Conservation (phyloP, 2,113 vertebrate species). For the Scytalopus superciliaris region DNA sequence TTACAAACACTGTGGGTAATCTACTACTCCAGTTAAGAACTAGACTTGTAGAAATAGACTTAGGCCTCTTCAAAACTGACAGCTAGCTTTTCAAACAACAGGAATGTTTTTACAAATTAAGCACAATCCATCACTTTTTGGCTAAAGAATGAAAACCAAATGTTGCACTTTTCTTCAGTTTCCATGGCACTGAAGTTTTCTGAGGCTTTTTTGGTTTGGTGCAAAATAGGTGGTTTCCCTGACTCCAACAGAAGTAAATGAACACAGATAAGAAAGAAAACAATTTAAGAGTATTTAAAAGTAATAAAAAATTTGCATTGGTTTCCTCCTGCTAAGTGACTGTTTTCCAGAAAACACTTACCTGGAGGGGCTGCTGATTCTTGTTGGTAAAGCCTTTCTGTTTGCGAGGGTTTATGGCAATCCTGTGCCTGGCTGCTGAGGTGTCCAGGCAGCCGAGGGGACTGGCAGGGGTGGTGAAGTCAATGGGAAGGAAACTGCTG, state of each 20-base stretch:
- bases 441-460: conserved; percentile 81
- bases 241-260: neutral
- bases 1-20: neutral
- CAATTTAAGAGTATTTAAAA: neutral
- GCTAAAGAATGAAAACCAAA: neutral
- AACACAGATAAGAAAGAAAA: neutral
- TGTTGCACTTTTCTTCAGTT: neutral
- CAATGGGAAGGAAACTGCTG: conserved; percentile 50
- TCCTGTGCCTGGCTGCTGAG: conserved; percentile 85
- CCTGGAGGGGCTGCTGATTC: conserved; percentile 55
- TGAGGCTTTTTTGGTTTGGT: neutral
- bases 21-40: neutral
- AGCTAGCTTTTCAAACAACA: neutral
- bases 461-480: conserved; percentile 80
- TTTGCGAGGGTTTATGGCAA: conserved; percentile 78
- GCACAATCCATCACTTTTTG: neutral
- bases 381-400: conserved; percentile 77
- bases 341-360: conserved; percentile 54
- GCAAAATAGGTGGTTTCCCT: neutral
- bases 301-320: neutral
- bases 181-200: neutral
- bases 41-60: neutral
- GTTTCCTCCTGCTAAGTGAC: neutral
- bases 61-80: neutral
- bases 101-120: neutral